These are phyloP conservation scores for Meleagris gallopavo DNA, from an alignment of 2,113 vertebrate genomes.

Conservation along the genomic window DNA sequence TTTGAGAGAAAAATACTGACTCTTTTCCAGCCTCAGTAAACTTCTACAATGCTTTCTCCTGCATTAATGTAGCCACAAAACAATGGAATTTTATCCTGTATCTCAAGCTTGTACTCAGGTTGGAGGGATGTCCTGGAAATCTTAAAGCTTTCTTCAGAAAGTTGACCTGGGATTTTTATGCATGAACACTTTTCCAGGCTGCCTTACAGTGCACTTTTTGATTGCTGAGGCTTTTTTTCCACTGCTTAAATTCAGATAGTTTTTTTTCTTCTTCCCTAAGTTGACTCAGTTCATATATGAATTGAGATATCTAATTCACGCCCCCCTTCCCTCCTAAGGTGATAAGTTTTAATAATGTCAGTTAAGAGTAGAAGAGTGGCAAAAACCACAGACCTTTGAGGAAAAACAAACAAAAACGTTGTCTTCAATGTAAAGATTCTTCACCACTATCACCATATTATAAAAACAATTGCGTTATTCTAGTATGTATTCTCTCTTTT, in stretches of 20 bases:
- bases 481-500: neutral
- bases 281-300: neutral
- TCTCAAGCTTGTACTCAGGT: neutral
- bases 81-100: neutral
- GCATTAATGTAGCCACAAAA: neutral
- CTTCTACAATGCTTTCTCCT: neutral
- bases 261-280: neutral
- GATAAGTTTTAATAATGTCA: neutral
- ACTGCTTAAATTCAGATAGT: neutral
- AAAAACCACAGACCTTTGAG: neutral
- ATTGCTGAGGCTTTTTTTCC: neutral
- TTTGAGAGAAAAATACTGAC: neutral
- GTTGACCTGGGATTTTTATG: neutral
- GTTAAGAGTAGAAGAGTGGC: neutral
- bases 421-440: neutral
- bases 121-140: neutral
- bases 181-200: neutral
- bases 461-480: neutral
- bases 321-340: neutral
- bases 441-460: neutral
- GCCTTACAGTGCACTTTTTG: neutral
- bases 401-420: neutral
- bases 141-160: neutral
- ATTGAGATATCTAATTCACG: neutral
- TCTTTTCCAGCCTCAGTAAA: neutral